Percentiles rank a stretch among this genome's conserved stretches.
Evolutionary conservation across 2,888 invertebrate species (phyloP).

Genomic region (Pardosa pseudoannulata): DNA sequence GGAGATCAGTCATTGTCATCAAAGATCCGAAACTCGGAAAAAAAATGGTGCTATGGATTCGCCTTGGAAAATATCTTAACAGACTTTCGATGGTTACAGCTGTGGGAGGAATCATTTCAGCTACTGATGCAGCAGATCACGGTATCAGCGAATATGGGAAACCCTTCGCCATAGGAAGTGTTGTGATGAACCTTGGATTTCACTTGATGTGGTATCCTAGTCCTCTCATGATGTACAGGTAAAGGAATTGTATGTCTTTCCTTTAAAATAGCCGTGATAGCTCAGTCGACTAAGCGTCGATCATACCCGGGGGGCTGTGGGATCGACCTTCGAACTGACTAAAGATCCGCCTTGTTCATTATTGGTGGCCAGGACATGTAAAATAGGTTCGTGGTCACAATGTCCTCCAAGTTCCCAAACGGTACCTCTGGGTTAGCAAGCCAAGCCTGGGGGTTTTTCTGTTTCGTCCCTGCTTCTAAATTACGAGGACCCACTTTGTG

Average conservation of each 20-base stretch:
- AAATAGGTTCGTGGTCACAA: too few species aligned
- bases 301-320: background rate
- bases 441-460: too few species aligned
- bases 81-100: slow-evolving; percentile 18
- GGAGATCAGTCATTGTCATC: slow-evolving; percentile 40
- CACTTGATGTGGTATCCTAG: slow-evolving; percentile 7
- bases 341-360: background rate
- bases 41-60: slow-evolving; percentile 1
- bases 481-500: too few species aligned
- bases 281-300: too few species aligned
- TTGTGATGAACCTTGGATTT: slow-evolving; percentile 21
- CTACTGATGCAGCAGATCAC: background rate
- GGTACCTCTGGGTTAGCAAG: too few species aligned
- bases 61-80: background rate
- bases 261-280: background rate
- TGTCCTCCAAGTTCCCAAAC: too few species aligned
- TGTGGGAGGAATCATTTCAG: slow-evolving; percentile 27
- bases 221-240: slow-evolving; percentile 41
- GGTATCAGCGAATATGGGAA: background rate
- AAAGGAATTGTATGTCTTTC: background rate
- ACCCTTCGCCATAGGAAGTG: slow-evolving; percentile 32
- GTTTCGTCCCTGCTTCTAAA: too few species aligned
- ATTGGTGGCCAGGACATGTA: too few species aligned
- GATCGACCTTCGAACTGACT: background rate
- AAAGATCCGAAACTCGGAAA: slow-evolving; percentile 22